Base-by-base conservation (phyloP, 2,797 vertebrate genomes). In the Platalea minor region DNA sequence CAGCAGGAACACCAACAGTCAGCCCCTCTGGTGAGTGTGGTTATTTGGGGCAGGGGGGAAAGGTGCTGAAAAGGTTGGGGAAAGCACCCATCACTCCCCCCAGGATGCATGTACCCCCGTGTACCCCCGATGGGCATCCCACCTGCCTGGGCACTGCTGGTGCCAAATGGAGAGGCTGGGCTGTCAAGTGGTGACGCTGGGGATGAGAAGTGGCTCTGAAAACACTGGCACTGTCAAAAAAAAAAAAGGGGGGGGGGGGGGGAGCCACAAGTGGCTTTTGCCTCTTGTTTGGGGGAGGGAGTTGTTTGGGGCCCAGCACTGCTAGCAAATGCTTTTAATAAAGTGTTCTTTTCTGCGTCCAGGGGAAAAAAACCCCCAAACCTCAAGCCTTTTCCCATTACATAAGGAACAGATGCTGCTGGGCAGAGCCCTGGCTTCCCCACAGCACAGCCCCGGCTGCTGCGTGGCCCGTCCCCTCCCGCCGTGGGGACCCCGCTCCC, bases 331-430 rank as follows among this genome's bases (percentile, higher is more conserved):
- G 96, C 91, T 97, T 97, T 95, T 93, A 97, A 97, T 96, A 75
- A 97, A 97, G 31, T 97, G 96, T 97, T 96, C 96, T 89, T 97
- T 94, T 85, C 93, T 92, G 43, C 29, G 33, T 94, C 94, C 96
- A 86, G 89, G 77, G 88, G 69, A 37, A 85, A 79, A 67, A 91
- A 20, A 31, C 11, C 20, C 59, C 41, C 5, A 41, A 95, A 95
- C 95, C 92, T 95, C 95, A 85, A 88, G 46, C 19, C 73, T 90
- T 90, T 91, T 78, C 94, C 96, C 82, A 73, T 96, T 84, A 87
- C 95, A 85, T 89, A 84, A 95, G 85, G 88, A 92, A 13, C 96
- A 95, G 78, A 79, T 92, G 95, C 67, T 67, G 75, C 78, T 51
- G 93, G 88, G 93, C 89, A 93, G 88, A 88, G 93, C 72, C 33